These are phyloP conservation scores for Eumerus sabulonum DNA, from an alignment of 2,888 invertebrate species.

Conservation along the genomic window DNA sequence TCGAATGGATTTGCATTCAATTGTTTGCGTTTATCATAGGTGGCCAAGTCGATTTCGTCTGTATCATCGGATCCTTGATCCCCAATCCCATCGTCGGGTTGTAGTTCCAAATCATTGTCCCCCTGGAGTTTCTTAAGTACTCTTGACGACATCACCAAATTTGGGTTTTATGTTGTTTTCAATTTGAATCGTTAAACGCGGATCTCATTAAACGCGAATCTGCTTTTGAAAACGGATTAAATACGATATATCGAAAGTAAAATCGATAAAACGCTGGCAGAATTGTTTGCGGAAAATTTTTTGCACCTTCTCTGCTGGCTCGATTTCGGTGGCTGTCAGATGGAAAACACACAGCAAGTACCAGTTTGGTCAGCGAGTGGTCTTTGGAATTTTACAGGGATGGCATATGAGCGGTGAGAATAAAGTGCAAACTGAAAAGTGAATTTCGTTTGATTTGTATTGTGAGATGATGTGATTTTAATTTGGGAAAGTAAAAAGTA, in stretches of 20 bases:
- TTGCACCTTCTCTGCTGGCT: conserved; percentile 36
- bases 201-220: not conserved
- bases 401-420: conserved; percentile 7
- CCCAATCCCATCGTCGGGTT: conserved; percentile 75
- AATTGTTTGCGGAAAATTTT: conserved; percentile 49
- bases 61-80: conserved; percentile 77
- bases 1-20: conserved; percentile 85
- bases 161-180: not conserved
- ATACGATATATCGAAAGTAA: conserved; percentile 35
- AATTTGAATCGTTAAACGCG: too few relatives aligned
- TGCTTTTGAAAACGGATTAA: conserved; percentile 4
- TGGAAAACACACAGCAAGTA: conserved; percentile 11
- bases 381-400: not conserved
- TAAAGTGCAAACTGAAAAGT: too few relatives aligned
- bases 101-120: conserved; percentile 79
- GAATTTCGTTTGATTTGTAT: too few relatives aligned
- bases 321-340: conserved; percentile 49
- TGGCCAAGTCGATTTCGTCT: conserved; percentile 80
- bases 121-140: conserved; percentile 84
- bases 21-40: conserved; percentile 81
- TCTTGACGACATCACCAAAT: conserved; percentile 82
- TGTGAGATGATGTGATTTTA: too few relatives aligned
- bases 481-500: too few relatives aligned
- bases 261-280: conserved; percentile 58
- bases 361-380: conserved; percentile 15